Conservation (phyloP, 2,113 vertebrate species). For the Ia io region DNA sequence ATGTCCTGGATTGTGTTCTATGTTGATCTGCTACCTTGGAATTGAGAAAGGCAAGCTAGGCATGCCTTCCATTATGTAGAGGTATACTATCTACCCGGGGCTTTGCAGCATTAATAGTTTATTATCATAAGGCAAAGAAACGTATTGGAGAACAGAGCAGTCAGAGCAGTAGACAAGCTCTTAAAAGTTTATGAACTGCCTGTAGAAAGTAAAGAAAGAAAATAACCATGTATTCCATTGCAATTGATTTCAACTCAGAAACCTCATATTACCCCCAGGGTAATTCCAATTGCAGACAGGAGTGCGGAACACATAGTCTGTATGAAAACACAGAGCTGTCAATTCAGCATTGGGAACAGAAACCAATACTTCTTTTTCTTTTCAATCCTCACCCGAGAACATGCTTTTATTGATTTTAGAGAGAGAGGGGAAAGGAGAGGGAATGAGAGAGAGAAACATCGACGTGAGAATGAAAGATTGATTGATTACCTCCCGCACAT, state of each 20-base stretch:
- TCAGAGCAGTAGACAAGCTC: neutral
- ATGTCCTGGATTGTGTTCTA: neutral
- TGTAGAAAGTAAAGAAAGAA: constrained; percentile 42
- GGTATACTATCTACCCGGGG: neutral
- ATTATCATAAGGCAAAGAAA: neutral
- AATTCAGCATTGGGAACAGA: neutral
- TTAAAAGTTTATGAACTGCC: constrained; percentile 44
- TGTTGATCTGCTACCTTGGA: neutral
- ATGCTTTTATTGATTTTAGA: too few relatives aligned
- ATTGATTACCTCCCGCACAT: too few relatives aligned
- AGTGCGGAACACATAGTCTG: neutral
- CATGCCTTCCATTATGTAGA: neutral
- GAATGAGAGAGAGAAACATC: too few relatives aligned
- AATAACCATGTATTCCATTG: constrained; percentile 20
- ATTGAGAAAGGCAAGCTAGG: neutral
- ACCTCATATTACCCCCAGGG: neutral
- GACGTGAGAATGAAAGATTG: too few relatives aligned
- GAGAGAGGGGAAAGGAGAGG: too few relatives aligned
- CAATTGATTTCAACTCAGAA: constrained; percentile 40
- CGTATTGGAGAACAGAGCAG: neutral
- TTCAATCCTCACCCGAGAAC: too few relatives aligned
- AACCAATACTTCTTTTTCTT: neutral
- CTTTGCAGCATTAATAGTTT: neutral
- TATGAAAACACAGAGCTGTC: neutral
- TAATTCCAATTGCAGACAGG: constrained; percentile 27